A percentile compares a stretch with the other conserved stretches of the same genome.
phyloP scores from a whole-genome alignment of 2,888 invertebrate genomes.

The Drosophila demipolita region DNA sequence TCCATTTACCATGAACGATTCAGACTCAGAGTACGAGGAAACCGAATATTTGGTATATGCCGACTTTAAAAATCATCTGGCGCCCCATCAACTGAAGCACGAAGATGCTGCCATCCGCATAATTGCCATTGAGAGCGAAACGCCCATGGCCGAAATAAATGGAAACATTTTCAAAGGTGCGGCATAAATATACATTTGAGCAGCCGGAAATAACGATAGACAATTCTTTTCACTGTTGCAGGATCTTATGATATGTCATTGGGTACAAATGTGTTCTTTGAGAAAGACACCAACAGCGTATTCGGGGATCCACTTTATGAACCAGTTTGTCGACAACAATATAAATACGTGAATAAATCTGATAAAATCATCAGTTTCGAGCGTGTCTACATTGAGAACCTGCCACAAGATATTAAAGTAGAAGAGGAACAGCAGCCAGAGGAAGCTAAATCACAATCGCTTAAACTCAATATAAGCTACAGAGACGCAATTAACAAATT shows the following conservation, averaged over 20 bases:
- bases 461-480: slow-evolving; percentile 76
- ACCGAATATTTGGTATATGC: slow-evolving; percentile 83
- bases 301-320: slow-evolving; percentile 87
- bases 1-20: slow-evolving; percentile 71
- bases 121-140: slow-evolving; percentile 87
- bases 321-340: slow-evolving; percentile 86
- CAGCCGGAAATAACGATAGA: not conserved
- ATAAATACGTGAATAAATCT: slow-evolving; percentile 88
- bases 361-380: slow-evolving; percentile 89
- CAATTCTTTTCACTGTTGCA: slow-evolving; percentile 54
- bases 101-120: slow-evolving; percentile 84
- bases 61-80: slow-evolving; percentile 83
- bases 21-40: slow-evolving; percentile 83
- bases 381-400: slow-evolving; percentile 87
- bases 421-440: slow-evolving; percentile 25
- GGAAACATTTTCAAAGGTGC: slow-evolving; percentile 88
- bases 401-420: slow-evolving; percentile 42
- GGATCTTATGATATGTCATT: slow-evolving; percentile 89
- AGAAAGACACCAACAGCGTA: slow-evolving; percentile 86
- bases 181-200: not conserved
- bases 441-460: slow-evolving; percentile 19
- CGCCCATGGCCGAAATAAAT: slow-evolving; percentile 89
- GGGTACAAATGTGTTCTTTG: slow-evolving; percentile 91
- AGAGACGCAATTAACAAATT: slow-evolving; percentile 82
- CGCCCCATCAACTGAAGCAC: slow-evolving; percentile 76